Evolutionary conservation across 2,888 invertebrate species (phyloP).

Genomic region (Ectropis crepuscularia): DNA sequence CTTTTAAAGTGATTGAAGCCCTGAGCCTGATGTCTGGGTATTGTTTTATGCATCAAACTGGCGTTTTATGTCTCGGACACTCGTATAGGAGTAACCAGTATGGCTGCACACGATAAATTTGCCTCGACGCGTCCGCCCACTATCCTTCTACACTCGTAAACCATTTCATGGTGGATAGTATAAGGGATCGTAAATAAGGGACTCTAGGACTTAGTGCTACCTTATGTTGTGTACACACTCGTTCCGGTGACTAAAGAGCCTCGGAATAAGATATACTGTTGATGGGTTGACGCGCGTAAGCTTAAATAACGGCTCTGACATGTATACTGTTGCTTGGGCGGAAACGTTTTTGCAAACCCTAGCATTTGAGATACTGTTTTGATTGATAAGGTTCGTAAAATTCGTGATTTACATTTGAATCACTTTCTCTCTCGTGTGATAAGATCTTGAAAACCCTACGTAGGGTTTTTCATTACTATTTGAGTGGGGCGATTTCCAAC

Average conservation of each 20-base stretch:
- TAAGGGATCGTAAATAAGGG: conserved; percentile 69
- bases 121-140: conserved; percentile 62
- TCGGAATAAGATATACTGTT: conserved; percentile 26
- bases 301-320: conserved; percentile 15
- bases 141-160: conserved; percentile 69
- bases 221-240: conserved; percentile 47
- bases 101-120: conserved; percentile 69
- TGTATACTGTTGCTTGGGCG: not conserved
- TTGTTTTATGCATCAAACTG: conserved; percentile 69
- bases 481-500: too few species aligned
- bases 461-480: too few species aligned
- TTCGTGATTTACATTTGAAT: not conserved
- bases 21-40: conserved; percentile 29
- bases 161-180: conserved; percentile 63
- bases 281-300: conserved; percentile 16
- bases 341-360: not conserved
- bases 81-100: conserved; percentile 45
- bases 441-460: too few species aligned
- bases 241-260: conserved; percentile 32
- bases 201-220: conserved; percentile 40
- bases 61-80: conserved; percentile 68
- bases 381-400: not conserved
- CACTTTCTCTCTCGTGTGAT: too few species aligned
- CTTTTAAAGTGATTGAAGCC: conserved; percentile 35
- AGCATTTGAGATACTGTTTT: too few species aligned